Conservation (phyloP, 2,888 invertebrate genomes). For the Sepioteuthis lessoniana region DNA sequence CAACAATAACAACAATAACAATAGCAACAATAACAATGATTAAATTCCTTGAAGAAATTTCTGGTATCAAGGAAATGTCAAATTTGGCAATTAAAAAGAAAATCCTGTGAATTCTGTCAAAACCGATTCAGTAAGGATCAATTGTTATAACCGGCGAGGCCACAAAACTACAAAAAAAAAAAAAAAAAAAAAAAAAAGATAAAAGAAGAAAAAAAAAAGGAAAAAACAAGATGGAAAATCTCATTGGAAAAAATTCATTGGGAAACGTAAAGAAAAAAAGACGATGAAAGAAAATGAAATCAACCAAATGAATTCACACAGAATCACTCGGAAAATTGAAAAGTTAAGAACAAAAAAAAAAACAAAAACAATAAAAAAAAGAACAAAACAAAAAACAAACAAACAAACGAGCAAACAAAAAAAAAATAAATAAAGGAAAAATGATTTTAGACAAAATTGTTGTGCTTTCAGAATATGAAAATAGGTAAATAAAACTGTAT, state of each 20-base stretch:
- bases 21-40: background rate
- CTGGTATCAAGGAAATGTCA: background rate
- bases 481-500: background rate
- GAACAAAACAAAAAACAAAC: too few relatives aligned
- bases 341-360: too few relatives aligned
- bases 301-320: background rate
- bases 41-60: background rate
- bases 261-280: background rate
- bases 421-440: background rate
- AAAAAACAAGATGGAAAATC: background rate
- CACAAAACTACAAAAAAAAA: background rate
- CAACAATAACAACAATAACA: too few relatives aligned
- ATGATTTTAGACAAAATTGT: background rate
- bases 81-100: constrained; percentile 16
- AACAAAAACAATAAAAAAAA: too few relatives aligned
- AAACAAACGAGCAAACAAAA: too few relatives aligned
- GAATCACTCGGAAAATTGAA: background rate
- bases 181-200: too few relatives aligned
- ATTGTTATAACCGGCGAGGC: background rate
- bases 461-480: background rate
- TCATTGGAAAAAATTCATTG: background rate
- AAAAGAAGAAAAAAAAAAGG: too few relatives aligned
- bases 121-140: background rate
- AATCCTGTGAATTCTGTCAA: background rate
- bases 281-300: background rate